Percentiles rank a stretch among this genome's conserved stretches.
phyloP scores from a whole-genome alignment of 2,888 invertebrate genomes.

The Pristionchus arcanus region DNA sequence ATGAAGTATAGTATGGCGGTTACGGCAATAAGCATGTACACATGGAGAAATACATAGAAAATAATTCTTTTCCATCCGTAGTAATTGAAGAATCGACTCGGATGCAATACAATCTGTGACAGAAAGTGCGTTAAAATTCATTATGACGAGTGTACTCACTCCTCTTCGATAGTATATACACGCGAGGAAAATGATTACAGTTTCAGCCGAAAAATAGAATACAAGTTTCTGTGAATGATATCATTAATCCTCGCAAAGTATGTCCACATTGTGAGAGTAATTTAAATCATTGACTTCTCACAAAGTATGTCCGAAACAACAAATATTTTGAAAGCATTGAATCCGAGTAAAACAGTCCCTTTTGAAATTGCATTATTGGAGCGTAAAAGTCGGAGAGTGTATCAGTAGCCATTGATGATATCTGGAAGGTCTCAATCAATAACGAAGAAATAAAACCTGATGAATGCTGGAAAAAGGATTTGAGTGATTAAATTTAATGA shows the following conservation, averaged over 20 bases:
- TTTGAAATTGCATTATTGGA: background rate
- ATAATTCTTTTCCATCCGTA: background rate
- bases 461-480: no score
- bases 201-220: background rate
- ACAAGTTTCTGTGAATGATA: background rate
- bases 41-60: background rate
- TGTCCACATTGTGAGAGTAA: background rate
- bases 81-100: background rate
- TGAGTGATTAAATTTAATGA: background rate
- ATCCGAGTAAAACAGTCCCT: background rate
- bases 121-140: no score
- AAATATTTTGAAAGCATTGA: background rate
- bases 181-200: background rate
- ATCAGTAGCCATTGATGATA: background rate
- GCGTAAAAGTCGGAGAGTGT: conserved; percentile 4
- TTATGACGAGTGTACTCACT: background rate
- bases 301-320: background rate
- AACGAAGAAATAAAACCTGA: no score
- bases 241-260: background rate
- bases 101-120: background rate
- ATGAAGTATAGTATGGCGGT: background rate
- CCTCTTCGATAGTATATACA: background rate
- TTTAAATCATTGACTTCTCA: background rate
- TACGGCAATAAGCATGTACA: background rate
- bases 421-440: background rate